These are phyloP conservation scores for Turritopsis rubra DNA, from an alignment of 30 jellyfish, hydroid and myxozoan genomes.

Conservation along the genomic window DNA sequence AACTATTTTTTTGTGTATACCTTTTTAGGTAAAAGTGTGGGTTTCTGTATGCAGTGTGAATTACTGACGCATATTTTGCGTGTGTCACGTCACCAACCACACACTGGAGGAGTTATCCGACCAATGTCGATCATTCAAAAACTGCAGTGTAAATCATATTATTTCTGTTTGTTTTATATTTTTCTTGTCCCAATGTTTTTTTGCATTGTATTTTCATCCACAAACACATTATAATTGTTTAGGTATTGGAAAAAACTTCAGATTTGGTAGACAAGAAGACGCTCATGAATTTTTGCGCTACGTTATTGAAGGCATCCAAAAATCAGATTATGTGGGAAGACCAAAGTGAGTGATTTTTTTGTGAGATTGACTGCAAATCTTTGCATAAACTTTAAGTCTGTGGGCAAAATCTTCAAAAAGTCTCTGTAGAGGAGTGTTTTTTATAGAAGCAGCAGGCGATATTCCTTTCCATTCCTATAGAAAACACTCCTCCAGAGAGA, in stretches of 20 bases:
- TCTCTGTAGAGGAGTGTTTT: too few relatives aligned
- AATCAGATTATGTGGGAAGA: slow-evolving; percentile 79
- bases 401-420: too few relatives aligned
- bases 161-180: not conserved
- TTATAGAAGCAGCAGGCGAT: too few relatives aligned
- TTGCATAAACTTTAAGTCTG: not conserved
- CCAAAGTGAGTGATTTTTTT: slow-evolving; percentile 42
- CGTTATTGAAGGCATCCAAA: slow-evolving; percentile 83
- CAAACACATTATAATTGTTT: too few relatives aligned
- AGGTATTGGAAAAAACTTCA: slow-evolving; percentile 90
- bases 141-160: slow-evolving; percentile 63
- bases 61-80: slow-evolving; percentile 58
- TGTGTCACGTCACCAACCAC: slow-evolving; percentile 64
- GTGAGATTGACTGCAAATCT: not conserved
- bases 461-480: too few relatives aligned
- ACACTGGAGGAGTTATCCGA: slow-evolving; percentile 75
- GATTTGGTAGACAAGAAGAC: slow-evolving; percentile 98
- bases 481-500: too few relatives aligned
- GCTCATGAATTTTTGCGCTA: slow-evolving; percentile 97
- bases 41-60: slow-evolving; percentile 96
- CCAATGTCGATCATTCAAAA: slow-evolving; percentile 86
- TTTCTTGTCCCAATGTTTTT: too few relatives aligned
- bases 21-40: slow-evolving; percentile 81
- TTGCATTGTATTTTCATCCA: too few relatives aligned
- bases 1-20: too few relatives aligned